phyloP scores from a whole-genome alignment of 2,797 vertebrate genomes.

The Jordanella pulchra region DNA sequence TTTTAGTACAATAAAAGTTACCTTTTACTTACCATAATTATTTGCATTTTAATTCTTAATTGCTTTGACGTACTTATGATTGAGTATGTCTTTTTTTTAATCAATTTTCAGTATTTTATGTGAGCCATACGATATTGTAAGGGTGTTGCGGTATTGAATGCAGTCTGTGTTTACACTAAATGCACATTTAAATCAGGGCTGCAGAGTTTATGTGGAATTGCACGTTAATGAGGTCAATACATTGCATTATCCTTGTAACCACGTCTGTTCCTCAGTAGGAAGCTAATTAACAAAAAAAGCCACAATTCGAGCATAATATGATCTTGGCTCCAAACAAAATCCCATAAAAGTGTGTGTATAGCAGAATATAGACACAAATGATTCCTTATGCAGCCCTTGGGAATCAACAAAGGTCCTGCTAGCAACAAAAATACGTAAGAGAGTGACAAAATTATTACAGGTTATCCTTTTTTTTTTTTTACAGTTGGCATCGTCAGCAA shows the following conservation, averaged over 20 bases:
- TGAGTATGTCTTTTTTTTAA: not conserved
- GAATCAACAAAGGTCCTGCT: not conserved
- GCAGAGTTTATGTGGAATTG: not conserved
- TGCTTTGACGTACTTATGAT: not conserved
- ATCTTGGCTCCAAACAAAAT: not conserved
- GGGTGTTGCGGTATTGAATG: not conserved
- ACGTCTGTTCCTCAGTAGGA: slow-evolving; percentile 3
- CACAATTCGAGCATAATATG: not conserved
- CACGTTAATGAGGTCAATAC: not conserved
- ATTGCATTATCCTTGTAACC: not conserved
- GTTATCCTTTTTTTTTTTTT: not conserved
- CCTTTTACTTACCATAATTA: too few species aligned
- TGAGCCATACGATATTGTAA: not conserved
- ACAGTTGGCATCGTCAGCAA: too few species aligned
- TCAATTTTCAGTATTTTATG: not conserved
- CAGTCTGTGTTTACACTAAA: not conserved
- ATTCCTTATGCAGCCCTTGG: not conserved
- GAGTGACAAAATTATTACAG: not conserved
- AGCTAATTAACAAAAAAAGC: not conserved
- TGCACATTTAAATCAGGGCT: not conserved
- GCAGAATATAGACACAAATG: not conserved
- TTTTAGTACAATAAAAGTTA: not conserved
- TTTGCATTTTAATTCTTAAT: not conserved
- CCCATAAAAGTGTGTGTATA: not conserved
- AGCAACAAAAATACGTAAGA: not conserved